phyloP scores from a whole-genome alignment of 2,113 vertebrate genomes.

The Cettia cetti region DNA sequence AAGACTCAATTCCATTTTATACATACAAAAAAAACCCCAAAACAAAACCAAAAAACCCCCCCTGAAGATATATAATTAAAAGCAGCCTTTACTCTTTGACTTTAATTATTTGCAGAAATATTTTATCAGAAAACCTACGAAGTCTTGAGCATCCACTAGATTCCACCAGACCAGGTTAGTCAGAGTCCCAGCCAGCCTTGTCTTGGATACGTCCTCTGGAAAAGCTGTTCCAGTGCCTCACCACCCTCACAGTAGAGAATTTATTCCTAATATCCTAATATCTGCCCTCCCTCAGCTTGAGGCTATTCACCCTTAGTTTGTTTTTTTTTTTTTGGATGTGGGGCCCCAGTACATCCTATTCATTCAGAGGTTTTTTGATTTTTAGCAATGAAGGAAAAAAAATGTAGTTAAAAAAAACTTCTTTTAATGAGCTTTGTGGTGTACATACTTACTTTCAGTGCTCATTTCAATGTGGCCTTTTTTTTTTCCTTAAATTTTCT shows the following conservation, averaged over 20 bases:
- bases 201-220: rapidly evolving
- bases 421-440: neutral
- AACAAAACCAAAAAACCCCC: no score
- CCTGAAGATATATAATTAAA: neutral
- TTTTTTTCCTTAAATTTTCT: neutral
- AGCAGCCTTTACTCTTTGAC: neutral
- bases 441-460: rapidly evolving
- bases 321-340: neutral
- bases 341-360: neutral
- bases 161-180: neutral
- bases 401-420: neutral
- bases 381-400: neutral
- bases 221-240: neutral
- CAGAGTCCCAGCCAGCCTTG: neutral
- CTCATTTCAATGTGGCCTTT: neutral
- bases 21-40: neutral
- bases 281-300: neutral
- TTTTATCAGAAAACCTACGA: neutral
- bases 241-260: neutral
- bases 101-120: neutral
- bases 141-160: neutral
- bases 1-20: neutral
- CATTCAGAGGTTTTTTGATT: neutral
- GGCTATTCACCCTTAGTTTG: neutral
- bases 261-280: neutral